Evolutionary conservation across 2,888 invertebrate species (phyloP).

Genomic region (Lumbricus terrestris): DNA sequence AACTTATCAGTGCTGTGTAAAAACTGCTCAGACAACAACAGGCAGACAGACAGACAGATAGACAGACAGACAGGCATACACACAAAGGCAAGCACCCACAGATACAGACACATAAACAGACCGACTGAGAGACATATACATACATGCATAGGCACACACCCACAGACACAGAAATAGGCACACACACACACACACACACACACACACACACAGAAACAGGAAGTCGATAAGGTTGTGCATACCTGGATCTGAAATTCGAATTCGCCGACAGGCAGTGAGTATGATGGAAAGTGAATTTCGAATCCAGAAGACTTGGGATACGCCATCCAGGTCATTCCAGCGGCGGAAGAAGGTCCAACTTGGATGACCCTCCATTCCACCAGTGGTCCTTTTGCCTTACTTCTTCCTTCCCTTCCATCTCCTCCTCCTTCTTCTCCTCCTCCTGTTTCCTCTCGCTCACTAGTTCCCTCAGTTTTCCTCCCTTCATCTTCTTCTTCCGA

Average conservation of each 20-base stretch:
- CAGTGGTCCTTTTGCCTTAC: not conserved
- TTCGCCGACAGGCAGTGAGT: not conserved
- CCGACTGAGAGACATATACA: not conserved
- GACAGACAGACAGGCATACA: not conserved
- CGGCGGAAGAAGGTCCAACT: not conserved
- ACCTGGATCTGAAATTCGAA: not conserved
- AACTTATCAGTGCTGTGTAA: too few relatives aligned
- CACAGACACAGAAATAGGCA: not conserved
- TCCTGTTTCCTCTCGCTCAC: not conserved
- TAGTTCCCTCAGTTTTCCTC: not conserved
- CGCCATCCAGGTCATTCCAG: not conserved
- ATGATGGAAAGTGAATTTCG: constrained; percentile 3
- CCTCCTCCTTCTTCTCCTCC: not conserved
- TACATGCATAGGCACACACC: not conserved
- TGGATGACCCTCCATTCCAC: not conserved
- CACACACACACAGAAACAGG: not conserved
- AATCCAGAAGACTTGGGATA: constrained; percentile 3
- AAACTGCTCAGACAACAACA: too few relatives aligned
- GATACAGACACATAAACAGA: not conserved
- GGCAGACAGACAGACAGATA: not conserved
- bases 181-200: not conserved
- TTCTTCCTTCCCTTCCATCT: not conserved
- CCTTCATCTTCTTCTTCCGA: not conserved
- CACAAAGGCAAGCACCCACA: not conserved
- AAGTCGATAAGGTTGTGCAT: not conserved